A percentile compares a stretch with the other conserved stretches of the same genome.
Evolutionary conservation across 2,888 invertebrate species (phyloP).

Genomic region (Hesperia comma): DNA sequence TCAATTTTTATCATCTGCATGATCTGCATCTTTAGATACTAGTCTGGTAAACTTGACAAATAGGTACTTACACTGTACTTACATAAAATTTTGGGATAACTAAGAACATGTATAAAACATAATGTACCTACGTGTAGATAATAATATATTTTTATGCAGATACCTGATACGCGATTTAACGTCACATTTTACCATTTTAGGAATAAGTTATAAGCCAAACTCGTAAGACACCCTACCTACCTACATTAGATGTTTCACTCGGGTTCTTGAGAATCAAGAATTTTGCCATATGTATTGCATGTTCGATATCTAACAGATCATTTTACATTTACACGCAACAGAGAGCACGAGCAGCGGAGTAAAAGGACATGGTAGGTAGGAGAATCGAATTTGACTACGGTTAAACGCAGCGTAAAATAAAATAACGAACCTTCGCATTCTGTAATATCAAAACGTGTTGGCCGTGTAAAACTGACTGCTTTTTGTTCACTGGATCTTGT

Average conservation of each 20-base stretch:
- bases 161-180: too few species aligned
- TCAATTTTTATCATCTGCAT: too few species aligned
- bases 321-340: conserved; percentile 30
- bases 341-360: conserved; percentile 37
- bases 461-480: conserved; percentile 73
- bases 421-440: conserved; percentile 55
- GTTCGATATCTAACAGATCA: conserved; percentile 28
- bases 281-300: conserved; percentile 21
- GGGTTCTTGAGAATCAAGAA: conserved; percentile 7
- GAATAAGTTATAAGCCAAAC: too few species aligned
- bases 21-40: too few species aligned
- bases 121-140: too few species aligned
- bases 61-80: too few species aligned
- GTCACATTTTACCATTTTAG: too few species aligned
- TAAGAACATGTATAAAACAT: too few species aligned
- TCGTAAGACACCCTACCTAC: too few species aligned
- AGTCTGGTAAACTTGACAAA: too few species aligned
- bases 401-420: conserved; percentile 45
- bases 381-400: conserved; percentile 55
- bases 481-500: conserved; percentile 67
- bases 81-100: too few species aligned
- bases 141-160: too few species aligned
- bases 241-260: background rate
- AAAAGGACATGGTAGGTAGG: conserved; percentile 49
- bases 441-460: conserved; percentile 65